These are phyloP conservation scores for Agrotis ipsilon DNA, from an alignment of 2,888 invertebrate genomes.

Conservation along the genomic window DNA sequence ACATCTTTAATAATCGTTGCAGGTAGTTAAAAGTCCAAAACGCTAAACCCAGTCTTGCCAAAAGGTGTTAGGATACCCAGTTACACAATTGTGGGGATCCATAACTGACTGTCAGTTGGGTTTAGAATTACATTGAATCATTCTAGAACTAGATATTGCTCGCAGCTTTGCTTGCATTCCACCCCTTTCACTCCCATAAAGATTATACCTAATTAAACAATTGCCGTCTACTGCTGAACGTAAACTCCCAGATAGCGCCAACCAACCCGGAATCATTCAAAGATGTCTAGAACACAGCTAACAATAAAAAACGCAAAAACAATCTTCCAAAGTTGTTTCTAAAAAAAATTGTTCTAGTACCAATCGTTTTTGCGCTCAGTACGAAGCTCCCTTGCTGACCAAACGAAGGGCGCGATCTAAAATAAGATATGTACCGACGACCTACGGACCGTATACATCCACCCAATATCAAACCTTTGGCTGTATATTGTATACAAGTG, in stretches of 20 bases:
- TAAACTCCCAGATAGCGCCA: too few species aligned
- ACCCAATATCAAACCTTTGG: slow-evolving; percentile 52
- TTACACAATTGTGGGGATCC: background rate
- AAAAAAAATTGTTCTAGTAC: slow-evolving; percentile 2
- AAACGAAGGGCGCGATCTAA: slow-evolving; percentile 62
- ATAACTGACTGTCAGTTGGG: background rate
- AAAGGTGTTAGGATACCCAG: background rate
- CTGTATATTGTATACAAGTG: slow-evolving; percentile 19
- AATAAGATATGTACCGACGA: slow-evolving; percentile 61
- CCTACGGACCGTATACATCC: slow-evolving; percentile 58
- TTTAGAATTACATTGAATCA: too few species aligned
- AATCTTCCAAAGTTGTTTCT: background rate
- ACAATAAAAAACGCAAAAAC: background rate
- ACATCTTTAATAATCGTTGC: background rate
- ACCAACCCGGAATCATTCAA: background rate
- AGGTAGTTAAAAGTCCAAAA: background rate
- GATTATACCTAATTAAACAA: too few species aligned
- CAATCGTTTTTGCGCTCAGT: slow-evolving; percentile 71
- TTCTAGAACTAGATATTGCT: background rate
- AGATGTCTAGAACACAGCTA: background rate
- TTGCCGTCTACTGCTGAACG: too few species aligned
- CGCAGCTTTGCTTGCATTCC: too few species aligned
- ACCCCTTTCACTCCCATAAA: too few species aligned
- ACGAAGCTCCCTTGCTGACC: slow-evolving; percentile 67
- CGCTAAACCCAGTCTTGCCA: background rate